Evolutionary conservation across 2,113 vertebrate genomes (phyloP), one percentile per base, ranked within the genome.

Genomic region (Microcebus murinus): DNA sequence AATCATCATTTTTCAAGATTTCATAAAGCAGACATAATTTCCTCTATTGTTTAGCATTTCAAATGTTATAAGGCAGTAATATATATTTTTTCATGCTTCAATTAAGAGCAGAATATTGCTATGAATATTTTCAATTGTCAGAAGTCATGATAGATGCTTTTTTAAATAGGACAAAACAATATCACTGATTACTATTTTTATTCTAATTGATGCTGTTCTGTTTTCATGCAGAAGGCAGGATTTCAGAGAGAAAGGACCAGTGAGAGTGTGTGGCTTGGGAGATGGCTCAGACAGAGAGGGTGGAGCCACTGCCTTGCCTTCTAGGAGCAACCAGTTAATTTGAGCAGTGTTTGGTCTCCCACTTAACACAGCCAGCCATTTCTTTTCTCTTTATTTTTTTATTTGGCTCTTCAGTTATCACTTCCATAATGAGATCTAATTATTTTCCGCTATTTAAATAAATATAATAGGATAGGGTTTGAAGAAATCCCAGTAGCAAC

Each of bases 251-350:
- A 73, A 36, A 27, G 31, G 25, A 6, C 17, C 48, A 48, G 15
- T 4, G 29, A 13, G 9, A 50, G 29, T 1, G 1, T 1, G 55
- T 31, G 23, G 14, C 4, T 7, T 73, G 70, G 39, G 63, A 52
- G 15, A 55, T 6, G 21, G 14, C 4, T 17, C 42, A 70, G 48
- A 31, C 36, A 9, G 0, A 9, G 0, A 15, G n/a, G 4, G 2
- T 8, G 4, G 21, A 42, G 18, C n/a, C 31, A 0, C 9, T 4
- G 9, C 36, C 4, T 21, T 29, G 27, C 31, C 21, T 13, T 50
- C 52, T 31, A 18, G 29, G 42, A n/a, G 6, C 34, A 67, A 3
- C 39, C 14, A 0, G 31, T 6, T 36, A 2, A 21, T 13, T 8
- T 15, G 73, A 65, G 36, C 34, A 13, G 4, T 27, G 29, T 34